Percentiles rank a stretch among this genome's conserved stretches.
Conservation (phyloP, 2,888 invertebrate genomes). For the Tenthredo amoena region DNA sequence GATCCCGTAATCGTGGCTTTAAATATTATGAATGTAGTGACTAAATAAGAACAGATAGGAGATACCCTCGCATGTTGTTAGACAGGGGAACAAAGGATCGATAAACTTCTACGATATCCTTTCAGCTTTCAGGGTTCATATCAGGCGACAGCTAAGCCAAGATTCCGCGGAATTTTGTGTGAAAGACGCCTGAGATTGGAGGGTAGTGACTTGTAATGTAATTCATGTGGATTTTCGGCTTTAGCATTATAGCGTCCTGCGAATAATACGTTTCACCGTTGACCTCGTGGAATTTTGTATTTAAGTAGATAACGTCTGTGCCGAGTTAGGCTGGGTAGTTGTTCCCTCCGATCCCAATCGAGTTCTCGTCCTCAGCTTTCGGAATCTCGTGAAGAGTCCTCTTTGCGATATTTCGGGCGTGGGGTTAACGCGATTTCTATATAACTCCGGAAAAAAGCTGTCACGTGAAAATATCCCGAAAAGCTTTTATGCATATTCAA, state of each 20-base stretch:
- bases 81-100: constrained; percentile 7
- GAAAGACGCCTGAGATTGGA: constrained; percentile 24
- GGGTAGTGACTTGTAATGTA: constrained; percentile 26
- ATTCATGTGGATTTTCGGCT: constrained; percentile 18
- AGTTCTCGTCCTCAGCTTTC: background rate
- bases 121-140: constrained; percentile 27
- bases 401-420: background rate
- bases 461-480: background rate
- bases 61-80: constrained; percentile 29
- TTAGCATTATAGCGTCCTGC: background rate
- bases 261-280: background rate
- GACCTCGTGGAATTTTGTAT: constrained; percentile 10
- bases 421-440: background rate
- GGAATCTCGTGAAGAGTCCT: background rate
- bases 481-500: background rate
- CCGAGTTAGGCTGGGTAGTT: background rate
- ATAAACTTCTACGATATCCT: constrained; percentile 35
- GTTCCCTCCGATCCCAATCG: background rate
- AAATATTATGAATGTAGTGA: constrained; percentile 40
- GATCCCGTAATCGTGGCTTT: constrained; percentile 17
- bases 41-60: constrained; percentile 8
- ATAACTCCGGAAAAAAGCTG: background rate
- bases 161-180: constrained; percentile 21
- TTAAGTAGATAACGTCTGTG: constrained; percentile 31
- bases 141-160: constrained; percentile 21